Conservation (phyloP, 2,797 vertebrate genomes). For the Cyclopterus lumpus region DNA sequence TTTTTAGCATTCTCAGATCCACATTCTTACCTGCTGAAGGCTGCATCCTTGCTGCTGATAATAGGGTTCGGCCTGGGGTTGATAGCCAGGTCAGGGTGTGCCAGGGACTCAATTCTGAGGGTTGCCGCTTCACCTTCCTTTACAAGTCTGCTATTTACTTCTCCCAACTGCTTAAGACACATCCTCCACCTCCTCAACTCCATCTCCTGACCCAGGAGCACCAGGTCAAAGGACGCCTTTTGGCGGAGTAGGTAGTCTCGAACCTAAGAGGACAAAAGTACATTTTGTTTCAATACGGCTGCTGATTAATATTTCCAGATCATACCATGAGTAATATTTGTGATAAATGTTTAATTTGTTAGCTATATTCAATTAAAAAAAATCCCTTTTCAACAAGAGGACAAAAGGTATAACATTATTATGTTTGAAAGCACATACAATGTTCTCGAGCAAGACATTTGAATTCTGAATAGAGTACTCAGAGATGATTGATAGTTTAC, state of each 20-base stretch:
- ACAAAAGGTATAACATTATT: not conserved
- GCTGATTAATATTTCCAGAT: not conserved
- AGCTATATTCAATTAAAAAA: not conserved
- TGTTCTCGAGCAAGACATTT: not conserved
- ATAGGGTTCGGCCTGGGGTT: constrained; percentile 74
- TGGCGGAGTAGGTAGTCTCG: constrained; percentile 89
- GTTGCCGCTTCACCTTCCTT: constrained; percentile 65
- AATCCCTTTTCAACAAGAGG: not conserved
- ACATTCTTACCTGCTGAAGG: constrained; percentile 85
- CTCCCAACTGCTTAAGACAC: constrained; percentile 79
- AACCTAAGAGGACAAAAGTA: constrained; percentile 68
- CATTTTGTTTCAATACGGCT: not conserved
- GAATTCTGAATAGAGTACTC: not conserved
- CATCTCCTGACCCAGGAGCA: constrained; percentile 87
- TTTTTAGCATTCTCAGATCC: not conserved
- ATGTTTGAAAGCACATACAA: not conserved
- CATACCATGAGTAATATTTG: not conserved
- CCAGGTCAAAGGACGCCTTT: constrained; percentile 91
- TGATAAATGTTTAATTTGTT: not conserved
- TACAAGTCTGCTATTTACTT: constrained; percentile 79
- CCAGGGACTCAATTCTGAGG: constrained; percentile 77
- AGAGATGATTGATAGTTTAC: not conserved
- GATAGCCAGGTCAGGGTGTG: constrained; percentile 78
- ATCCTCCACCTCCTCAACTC: constrained; percentile 85
- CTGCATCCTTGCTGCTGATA: constrained; percentile 85